A percentile compares a stretch with the other conserved stretches of the same genome.
These are phyloP conservation scores for Odontophorus gujanensis DNA, from an alignment of 2,113 vertebrate genomes.

Conservation along the genomic window DNA sequence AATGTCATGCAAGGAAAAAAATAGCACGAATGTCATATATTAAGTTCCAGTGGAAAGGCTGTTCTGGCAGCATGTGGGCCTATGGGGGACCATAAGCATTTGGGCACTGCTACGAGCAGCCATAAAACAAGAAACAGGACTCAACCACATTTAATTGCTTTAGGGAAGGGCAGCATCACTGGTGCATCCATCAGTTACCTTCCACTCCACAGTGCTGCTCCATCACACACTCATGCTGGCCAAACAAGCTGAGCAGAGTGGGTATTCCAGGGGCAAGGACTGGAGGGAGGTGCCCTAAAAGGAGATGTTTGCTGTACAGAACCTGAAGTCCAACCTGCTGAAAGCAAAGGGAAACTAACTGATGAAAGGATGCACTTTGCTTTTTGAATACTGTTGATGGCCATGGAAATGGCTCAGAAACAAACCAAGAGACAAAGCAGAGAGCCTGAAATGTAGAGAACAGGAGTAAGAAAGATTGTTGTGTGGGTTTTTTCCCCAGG, in stretches of 20 bases:
- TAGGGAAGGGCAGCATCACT: neutral
- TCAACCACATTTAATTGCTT: slow-evolving; percentile 37
- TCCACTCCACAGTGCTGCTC: neutral
- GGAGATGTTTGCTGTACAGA: neutral
- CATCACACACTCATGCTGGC: neutral
- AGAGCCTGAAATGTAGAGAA: neutral
- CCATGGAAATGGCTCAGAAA: neutral
- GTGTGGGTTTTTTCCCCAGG: neutral
- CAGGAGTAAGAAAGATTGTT: slow-evolving; percentile 2
- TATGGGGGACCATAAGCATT: neutral
- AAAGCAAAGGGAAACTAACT: neutral
- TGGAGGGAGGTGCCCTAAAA: neutral
- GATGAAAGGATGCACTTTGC: neutral
- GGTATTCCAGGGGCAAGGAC: neutral
- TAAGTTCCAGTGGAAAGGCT: slow-evolving; percentile 2
- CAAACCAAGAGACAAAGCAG: neutral
- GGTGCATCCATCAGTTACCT: neutral
- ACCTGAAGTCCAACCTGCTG: neutral
- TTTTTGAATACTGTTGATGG: neutral
- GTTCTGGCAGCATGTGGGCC: neutral
- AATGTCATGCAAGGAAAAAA: neutral
- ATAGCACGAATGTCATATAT: neutral
- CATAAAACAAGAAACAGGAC: slow-evolving; percentile 22
- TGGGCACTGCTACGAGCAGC: neutral
- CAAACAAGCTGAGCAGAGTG: neutral